Percentiles rank a stretch among this genome's conserved stretches.
phyloP scores from a whole-genome alignment of 2,797 vertebrate genomes.

The Helostoma temminkii region DNA sequence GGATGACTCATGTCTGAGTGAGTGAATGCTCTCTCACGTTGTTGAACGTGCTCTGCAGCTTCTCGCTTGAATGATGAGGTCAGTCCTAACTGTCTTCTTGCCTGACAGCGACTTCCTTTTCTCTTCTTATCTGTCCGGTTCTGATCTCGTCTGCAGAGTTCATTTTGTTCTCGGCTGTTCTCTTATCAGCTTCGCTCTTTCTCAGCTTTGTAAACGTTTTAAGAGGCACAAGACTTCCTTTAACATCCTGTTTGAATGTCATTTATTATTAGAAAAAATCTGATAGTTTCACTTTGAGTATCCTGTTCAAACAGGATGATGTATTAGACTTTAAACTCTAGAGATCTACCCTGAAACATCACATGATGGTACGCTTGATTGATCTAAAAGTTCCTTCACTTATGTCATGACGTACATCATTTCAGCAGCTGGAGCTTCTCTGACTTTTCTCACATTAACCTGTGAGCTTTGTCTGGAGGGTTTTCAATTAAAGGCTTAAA shows the following conservation, averaged over 20 bases:
- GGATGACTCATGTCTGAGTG: conserved; percentile 39
- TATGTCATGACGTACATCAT: not conserved
- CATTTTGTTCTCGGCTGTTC: conserved; percentile 27
- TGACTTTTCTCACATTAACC: not conserved
- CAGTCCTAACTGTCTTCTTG: conserved; percentile 23
- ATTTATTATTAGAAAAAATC: not conserved
- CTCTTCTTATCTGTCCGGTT: conserved; percentile 32
- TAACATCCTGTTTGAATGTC: not conserved
- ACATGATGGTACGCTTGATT: not conserved
- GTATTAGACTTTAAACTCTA: not conserved
- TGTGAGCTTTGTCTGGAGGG: not conserved
- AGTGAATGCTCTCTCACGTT: conserved; percentile 26
- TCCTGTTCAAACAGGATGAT: not conserved
- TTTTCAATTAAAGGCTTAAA: too few species aligned
- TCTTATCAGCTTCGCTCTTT: conserved; percentile 34
- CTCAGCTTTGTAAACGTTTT: conserved; percentile 21
- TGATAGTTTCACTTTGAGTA: not conserved
- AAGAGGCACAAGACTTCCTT: conserved; percentile 6
- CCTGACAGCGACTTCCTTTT: conserved; percentile 23
- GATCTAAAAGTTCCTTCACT: not conserved
- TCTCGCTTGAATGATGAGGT: conserved; percentile 39
- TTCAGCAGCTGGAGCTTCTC: not conserved
- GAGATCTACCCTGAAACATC: not conserved
- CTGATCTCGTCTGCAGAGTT: conserved; percentile 45
- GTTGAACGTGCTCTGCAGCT: conserved; percentile 34